Evolutionary conservation across 2,113 vertebrate species (phyloP).

Genomic region (Rhinolophus ferrumequinum): DNA sequence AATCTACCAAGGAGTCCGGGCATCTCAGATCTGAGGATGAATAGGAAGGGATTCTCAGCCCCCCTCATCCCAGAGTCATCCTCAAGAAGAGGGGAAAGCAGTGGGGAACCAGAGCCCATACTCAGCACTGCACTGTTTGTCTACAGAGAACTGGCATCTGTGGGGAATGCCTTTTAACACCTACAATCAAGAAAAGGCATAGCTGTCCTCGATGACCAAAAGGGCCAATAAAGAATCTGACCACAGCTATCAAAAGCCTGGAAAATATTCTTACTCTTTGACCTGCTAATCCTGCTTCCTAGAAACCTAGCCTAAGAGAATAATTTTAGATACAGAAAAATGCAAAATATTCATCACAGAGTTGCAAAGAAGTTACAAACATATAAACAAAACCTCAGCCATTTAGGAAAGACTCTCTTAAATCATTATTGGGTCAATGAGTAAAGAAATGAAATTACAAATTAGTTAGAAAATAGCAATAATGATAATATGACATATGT

Average conservation of each 20-base stretch:
- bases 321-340: background rate
- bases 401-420: background rate
- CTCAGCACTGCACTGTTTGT: background rate
- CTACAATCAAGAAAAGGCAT: background rate
- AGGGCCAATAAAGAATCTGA: background rate
- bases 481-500: background rate
- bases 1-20: background rate
- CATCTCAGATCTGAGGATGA: background rate
- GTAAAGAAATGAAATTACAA: constrained; percentile 10
- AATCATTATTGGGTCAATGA: background rate
- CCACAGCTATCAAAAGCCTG: background rate
- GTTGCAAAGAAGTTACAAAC: background rate
- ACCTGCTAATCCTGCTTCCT: constrained; percentile 11
- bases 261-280: background rate
- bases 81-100: background rate
- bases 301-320: background rate
- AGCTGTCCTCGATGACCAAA: background rate
- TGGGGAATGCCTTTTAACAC: background rate
- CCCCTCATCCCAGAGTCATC: background rate
- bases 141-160: background rate
- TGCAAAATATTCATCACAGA: background rate
- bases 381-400: background rate
- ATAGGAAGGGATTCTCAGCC: background rate
- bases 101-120: background rate
- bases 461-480: constrained; percentile 9